Percentiles rank a stretch among this genome's conserved stretches.
Evolutionary conservation across 2,888 invertebrate species (phyloP).

Genomic region (Mimumesa dahlbomi): DNA sequence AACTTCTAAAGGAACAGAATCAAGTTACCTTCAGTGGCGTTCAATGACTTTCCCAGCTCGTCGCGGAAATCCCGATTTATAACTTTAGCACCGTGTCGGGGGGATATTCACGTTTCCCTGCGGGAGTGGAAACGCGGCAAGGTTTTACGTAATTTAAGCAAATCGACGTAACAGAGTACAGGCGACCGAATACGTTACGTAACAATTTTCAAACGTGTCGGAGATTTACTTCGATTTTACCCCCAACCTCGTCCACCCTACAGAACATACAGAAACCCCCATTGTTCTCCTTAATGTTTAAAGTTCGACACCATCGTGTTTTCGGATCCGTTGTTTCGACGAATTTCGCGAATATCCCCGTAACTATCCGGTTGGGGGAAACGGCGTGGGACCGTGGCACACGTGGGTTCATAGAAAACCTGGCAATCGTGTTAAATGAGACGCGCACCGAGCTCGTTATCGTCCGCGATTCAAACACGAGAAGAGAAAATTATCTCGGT

Average conservation of each 20-base stretch:
- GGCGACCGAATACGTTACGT: too few relatives aligned
- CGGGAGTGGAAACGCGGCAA: not conserved
- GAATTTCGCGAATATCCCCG: constrained; percentile 5
- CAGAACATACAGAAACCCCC: too few relatives aligned
- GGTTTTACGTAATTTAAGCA: constrained; percentile 19
- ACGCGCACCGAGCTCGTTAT: not conserved
- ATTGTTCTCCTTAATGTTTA: too few relatives aligned
- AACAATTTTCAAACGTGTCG: too few relatives aligned
- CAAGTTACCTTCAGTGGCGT: constrained; percentile 36
- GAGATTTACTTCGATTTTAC: too few relatives aligned
- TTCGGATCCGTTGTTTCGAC: not conserved
- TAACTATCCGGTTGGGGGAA: not conserved
- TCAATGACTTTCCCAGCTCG: constrained; percentile 42
- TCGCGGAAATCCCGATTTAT: constrained; percentile 29
- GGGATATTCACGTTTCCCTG: constrained; percentile 28
- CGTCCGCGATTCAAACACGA: not conserved
- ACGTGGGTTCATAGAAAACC: not conserved
- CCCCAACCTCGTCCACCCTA: too few relatives aligned
- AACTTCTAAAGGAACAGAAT: constrained; percentile 45
- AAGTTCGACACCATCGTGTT: not conserved
- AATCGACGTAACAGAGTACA: not conserved
- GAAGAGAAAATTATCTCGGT: constrained; percentile 5
- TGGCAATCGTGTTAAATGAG: not conserved
- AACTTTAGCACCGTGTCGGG: constrained; percentile 14
- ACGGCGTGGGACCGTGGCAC: not conserved